A percentile compares a stretch with the other conserved stretches of the same genome.
phyloP scores from a whole-genome alignment of 1,140 invertebrate genomes.

The Eufriesea mexicana region DNA sequence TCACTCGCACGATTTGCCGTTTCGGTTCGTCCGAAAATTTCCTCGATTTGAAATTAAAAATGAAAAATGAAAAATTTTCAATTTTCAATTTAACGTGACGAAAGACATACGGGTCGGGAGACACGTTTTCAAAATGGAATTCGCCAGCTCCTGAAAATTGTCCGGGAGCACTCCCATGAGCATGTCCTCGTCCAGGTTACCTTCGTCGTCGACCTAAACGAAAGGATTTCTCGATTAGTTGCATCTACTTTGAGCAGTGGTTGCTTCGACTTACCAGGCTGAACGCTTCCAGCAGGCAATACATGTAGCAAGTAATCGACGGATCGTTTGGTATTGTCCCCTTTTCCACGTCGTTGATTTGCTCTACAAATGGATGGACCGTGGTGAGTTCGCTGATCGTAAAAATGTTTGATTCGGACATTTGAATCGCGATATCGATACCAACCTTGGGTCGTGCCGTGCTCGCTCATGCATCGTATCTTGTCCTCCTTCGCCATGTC shows the following conservation, averaged over 20 bases:
- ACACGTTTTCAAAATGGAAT: too few relatives aligned
- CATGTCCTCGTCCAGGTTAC: slow-evolving; percentile 72
- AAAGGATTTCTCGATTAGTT: neutral
- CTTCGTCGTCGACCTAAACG: slow-evolving; percentile 74
- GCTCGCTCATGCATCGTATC: slow-evolving; percentile 72
- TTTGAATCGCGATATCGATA: neutral
- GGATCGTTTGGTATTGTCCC: slow-evolving; percentile 67
- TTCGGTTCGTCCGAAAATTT: too few relatives aligned
- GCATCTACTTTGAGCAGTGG: too few relatives aligned
- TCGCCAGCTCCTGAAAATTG: slow-evolving; percentile 48
- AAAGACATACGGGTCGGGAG: slow-evolving; percentile 44
- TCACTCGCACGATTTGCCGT: too few relatives aligned
- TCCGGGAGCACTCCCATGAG: slow-evolving; percentile 71
- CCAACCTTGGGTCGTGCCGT: slow-evolving; percentile 77
- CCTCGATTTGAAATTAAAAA: too few relatives aligned
- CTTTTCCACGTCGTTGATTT: slow-evolving; percentile 72
- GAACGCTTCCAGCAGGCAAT: slow-evolving; percentile 75
- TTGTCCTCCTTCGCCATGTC: slow-evolving; percentile 77
- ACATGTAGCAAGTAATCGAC: slow-evolving; percentile 78
- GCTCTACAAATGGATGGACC: slow-evolving; percentile 52
- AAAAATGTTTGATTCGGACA: neutral
- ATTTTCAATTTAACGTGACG: too few relatives aligned
- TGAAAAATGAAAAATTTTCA: too few relatives aligned
- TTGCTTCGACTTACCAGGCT: slow-evolving; percentile 69
- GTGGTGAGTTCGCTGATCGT: neutral